These are phyloP conservation scores for Metopia argyrocephala DNA, from an alignment of 2,888 invertebrate genomes.

Conservation along the genomic window DNA sequence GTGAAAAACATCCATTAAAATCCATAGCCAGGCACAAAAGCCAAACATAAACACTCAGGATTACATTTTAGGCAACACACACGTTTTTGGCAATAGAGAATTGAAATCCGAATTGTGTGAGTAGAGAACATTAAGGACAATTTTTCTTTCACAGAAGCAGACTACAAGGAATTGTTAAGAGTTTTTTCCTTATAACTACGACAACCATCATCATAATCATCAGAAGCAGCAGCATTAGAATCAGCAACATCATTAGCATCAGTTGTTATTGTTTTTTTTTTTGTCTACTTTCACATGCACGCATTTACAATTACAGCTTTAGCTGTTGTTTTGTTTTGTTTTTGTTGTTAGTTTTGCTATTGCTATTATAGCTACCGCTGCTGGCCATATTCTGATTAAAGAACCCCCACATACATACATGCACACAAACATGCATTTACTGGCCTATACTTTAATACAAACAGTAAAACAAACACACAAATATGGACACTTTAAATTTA, in stretches of 20 bases:
- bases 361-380: slow-evolving; percentile 33
- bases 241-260: slow-evolving; percentile 5
- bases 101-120: slow-evolving; percentile 25
- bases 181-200: slow-evolving; percentile 29
- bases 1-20: slow-evolving; percentile 37
- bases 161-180: slow-evolving; percentile 24
- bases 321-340: neutral
- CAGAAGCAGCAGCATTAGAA: neutral
- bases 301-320: slow-evolving; percentile 43
- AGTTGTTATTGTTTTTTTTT: slow-evolving; percentile 24
- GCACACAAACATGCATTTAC: slow-evolving; percentile 31
- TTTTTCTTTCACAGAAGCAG: slow-evolving; percentile 40
- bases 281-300: slow-evolving; percentile 58
- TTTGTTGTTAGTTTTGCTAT: neutral
- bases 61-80: neutral
- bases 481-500: slow-evolving; percentile 59
- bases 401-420: slow-evolving; percentile 41
- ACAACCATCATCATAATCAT: neutral
- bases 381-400: slow-evolving; percentile 59
- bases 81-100: neutral
- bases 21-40: neutral
- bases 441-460: slow-evolving; percentile 29
- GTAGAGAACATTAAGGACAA: slow-evolving; percentile 57
- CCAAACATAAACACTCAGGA: neutral
- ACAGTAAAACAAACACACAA: slow-evolving; percentile 39